phyloP scores from a whole-genome alignment of 2,797 vertebrate genomes.

The Oryzias dopingdopingensis region DNA sequence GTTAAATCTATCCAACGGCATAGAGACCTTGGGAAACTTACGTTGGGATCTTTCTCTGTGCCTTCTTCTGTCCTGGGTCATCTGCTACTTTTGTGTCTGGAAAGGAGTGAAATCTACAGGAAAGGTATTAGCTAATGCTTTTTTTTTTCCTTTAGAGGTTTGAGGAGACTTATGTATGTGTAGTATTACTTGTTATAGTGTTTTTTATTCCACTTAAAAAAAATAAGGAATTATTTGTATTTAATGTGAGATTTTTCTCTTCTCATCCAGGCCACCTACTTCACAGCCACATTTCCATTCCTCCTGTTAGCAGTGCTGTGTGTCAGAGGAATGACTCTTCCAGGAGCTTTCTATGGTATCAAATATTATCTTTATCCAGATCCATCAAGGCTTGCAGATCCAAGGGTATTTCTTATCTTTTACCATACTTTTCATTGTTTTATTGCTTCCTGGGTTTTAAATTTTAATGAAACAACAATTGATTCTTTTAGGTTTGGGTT shows the following conservation, averaged over 20 bases:
- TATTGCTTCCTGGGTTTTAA: not conserved
- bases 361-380: slow-evolving; percentile 89
- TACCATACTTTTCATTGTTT: not conserved
- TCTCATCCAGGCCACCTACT: slow-evolving; percentile 74
- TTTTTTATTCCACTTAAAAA: no score
- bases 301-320: slow-evolving; percentile 85
- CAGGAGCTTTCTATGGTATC: slow-evolving; percentile 84
- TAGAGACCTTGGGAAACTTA: slow-evolving; percentile 80
- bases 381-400: slow-evolving; percentile 82
- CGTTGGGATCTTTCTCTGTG: slow-evolving; percentile 86
- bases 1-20: slow-evolving; percentile 83
- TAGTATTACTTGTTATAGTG: no score
- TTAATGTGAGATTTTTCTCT: not conserved
- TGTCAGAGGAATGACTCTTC: slow-evolving; percentile 85
- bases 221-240: no score
- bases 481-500: slow-evolving; percentile 67
- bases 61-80: slow-evolving; percentile 84
- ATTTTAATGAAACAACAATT: not conserved
- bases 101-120: slow-evolving; percentile 89
- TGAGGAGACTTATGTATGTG: no score
- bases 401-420: slow-evolving; percentile 78
- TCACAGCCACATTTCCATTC: slow-evolving; percentile 90
- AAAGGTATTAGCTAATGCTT: slow-evolving; percentile 72
- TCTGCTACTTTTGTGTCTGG: slow-evolving; percentile 93
- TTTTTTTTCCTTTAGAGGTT: no score